A percentile compares a stretch with the other conserved stretches of the same genome.
Conservation (phyloP, 2,888 invertebrate species). For the Lysandra coridon region DNA sequence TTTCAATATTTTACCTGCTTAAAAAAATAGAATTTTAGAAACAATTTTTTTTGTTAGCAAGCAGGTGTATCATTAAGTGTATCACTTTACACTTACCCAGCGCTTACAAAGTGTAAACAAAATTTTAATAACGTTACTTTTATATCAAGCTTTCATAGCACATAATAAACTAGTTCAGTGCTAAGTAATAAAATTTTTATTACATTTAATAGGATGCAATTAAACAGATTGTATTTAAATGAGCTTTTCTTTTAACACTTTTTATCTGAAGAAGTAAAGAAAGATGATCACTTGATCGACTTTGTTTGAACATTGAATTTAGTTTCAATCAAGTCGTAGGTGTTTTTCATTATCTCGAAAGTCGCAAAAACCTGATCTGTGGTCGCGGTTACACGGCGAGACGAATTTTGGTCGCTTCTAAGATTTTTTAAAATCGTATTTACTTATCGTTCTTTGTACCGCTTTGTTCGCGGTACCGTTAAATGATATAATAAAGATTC, state of each 20-base stretch:
- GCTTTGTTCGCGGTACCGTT: conserved; percentile 29
- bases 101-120: neutral
- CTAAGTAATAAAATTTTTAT: neutral
- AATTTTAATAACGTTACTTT: neutral
- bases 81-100: neutral
- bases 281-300: neutral
- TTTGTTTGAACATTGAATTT: conserved; percentile 26
- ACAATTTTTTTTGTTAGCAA: no score
- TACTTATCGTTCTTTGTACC: conserved; percentile 24
- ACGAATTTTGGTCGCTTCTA: conserved; percentile 23
- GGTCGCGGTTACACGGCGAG: conserved; percentile 28
- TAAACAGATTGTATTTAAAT: neutral
- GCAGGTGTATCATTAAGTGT: no score
- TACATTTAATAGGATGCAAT: neutral
- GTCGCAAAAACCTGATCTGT: conserved; percentile 19
- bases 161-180: neutral
- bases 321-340: conserved; percentile 20
- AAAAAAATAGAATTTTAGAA: no score
- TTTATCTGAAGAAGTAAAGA: neutral
- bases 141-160: neutral
- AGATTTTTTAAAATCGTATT: conserved; percentile 24
- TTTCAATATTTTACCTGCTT: no score
- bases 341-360: conserved; percentile 26
- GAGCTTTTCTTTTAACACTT: neutral
- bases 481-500: conserved; percentile 27